A percentile compares a stretch with the other conserved stretches of the same genome.
phyloP scores from a whole-genome alignment of 2,797 vertebrate species.

The Premnoplex brunnescens region DNA sequence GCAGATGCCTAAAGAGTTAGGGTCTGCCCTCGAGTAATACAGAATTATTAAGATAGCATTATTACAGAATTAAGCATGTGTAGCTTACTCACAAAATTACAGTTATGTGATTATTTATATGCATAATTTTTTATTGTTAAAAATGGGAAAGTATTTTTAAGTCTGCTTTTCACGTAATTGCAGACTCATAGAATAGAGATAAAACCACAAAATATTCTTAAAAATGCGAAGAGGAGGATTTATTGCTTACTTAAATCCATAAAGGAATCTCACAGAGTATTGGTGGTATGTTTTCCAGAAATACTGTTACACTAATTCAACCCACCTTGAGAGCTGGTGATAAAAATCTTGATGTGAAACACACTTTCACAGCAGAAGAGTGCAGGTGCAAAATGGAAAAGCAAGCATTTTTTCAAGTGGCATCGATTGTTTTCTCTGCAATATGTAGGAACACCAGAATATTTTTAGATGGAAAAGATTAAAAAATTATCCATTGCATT shows the following conservation, averaged over 20 bases:
- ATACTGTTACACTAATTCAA: neutral
- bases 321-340: neutral
- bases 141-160: neutral
- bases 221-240: neutral
- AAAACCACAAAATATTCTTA: neutral
- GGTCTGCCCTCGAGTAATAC: neutral
- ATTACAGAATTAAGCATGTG: neutral
- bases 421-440: slow-evolving; percentile 34
- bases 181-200: neutral
- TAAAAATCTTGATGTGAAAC: slow-evolving; percentile 14
- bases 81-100: neutral
- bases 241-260: neutral
- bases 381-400: slow-evolving; percentile 53
- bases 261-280: neutral
- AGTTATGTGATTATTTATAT: neutral
- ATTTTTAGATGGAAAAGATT: slow-evolving; percentile 61
- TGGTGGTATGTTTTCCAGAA: slow-evolving; percentile 2
- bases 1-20: neutral
- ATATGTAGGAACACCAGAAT: slow-evolving; percentile 24
- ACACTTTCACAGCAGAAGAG: neutral
- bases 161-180: neutral
- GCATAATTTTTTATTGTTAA: neutral
- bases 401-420: slow-evolving; percentile 32
- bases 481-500: slow-evolving; percentile 53
- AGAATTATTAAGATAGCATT: neutral